These are phyloP conservation scores for Acanthochromis polyacanthus DNA, from an alignment of 2,113 vertebrate species.

Conservation along the genomic window DNA sequence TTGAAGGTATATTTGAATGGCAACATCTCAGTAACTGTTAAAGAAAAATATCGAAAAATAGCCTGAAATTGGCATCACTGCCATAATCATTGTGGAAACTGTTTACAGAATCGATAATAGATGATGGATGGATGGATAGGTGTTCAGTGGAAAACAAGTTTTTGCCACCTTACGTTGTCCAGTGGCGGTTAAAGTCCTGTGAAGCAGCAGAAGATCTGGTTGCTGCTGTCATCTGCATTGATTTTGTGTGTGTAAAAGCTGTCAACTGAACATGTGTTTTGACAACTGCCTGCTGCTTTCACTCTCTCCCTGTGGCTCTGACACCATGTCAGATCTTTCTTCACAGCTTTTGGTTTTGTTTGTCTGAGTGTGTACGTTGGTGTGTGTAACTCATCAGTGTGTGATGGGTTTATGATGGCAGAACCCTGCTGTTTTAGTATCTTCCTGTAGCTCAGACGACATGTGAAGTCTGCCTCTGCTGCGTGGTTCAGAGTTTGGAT, in stretches of 20 bases:
- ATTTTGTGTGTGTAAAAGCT: background rate
- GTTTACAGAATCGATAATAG: too few species aligned
- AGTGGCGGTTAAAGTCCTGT: background rate
- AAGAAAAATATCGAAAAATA: too few species aligned
- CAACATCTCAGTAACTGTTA: too few species aligned
- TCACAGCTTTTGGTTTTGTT: background rate
- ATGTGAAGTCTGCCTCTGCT: conserved; percentile 35
- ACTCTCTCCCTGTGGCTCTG: conserved; percentile 32
- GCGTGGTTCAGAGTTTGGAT: conserved; percentile 12
- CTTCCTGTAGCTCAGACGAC: conserved; percentile 55
- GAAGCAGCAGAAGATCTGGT: background rate
- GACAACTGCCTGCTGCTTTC: conserved; percentile 57
- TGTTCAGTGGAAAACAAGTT: background rate
- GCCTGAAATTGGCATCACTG: too few species aligned
- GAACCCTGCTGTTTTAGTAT: conserved; percentile 66
- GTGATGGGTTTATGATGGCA: conserved; percentile 36
- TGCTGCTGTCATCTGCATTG: background rate
- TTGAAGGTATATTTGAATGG: too few species aligned
- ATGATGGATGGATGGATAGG: too few species aligned
- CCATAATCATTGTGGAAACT: too few species aligned
- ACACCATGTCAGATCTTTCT: background rate
- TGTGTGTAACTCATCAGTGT: conserved; percentile 51
- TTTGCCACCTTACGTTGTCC: too few species aligned
- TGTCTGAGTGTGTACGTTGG: background rate
- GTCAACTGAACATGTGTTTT: conserved; percentile 17